These are phyloP conservation scores for Phataginus tricuspis DNA, from an alignment of 2,797 vertebrate species.

Conservation along the genomic window DNA sequence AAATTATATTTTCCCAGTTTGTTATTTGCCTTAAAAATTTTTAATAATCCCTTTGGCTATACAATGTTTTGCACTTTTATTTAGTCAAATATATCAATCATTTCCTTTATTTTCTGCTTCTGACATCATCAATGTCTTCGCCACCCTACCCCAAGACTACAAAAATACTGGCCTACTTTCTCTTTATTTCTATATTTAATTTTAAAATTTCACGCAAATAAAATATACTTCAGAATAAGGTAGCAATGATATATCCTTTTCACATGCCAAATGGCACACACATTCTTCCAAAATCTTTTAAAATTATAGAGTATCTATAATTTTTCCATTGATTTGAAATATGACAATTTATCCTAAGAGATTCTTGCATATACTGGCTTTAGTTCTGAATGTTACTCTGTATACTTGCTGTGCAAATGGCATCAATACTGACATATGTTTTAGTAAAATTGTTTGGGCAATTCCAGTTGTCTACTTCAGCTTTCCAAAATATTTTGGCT, in stretches of 20 bases:
- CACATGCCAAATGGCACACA: background rate
- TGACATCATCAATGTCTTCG: background rate
- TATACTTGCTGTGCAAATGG: background rate
- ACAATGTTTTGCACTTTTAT: background rate
- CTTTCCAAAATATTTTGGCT: background rate
- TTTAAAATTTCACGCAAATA: background rate
- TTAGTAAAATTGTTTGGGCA: background rate
- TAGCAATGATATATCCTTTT: background rate
- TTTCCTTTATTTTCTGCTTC: slow-evolving; percentile 1
- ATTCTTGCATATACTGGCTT: background rate
- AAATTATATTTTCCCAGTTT: background rate
- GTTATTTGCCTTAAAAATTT: background rate
- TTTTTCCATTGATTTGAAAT: background rate
- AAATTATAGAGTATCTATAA: background rate
- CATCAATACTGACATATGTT: background rate
- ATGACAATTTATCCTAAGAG: background rate
- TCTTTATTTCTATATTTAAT: background rate
- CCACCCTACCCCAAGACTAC: background rate
- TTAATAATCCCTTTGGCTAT: background rate
- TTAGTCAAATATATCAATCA: background rate
- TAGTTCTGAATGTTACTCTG: background rate
- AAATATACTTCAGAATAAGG: background rate
- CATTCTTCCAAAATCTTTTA: background rate
- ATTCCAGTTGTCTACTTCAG: background rate
- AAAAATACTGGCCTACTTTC: background rate